phyloP scores from a whole-genome alignment of 2,888 invertebrate species.

The Drosophila monieri region DNA sequence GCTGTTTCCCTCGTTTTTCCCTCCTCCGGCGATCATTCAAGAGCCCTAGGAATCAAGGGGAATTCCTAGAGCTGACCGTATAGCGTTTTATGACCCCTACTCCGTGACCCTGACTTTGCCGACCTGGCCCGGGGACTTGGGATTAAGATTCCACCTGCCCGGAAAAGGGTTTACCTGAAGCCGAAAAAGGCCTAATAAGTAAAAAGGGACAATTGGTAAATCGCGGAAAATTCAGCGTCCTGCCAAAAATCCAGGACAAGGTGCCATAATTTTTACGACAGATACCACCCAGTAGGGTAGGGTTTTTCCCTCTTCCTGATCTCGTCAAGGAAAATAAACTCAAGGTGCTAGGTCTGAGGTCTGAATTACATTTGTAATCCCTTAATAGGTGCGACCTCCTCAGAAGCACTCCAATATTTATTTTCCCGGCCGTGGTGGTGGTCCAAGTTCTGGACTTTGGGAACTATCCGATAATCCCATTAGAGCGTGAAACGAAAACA shows the following conservation, averaged over 20 bases:
- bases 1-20: too few relatives aligned
- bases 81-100: slow-evolving; percentile 21
- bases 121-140: slow-evolving; percentile 6
- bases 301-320: slow-evolving; percentile 11
- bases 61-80: slow-evolving; percentile 49
- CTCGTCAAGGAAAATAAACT: not conserved
- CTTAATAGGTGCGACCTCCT: not conserved
- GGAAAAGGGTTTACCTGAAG: slow-evolving; percentile 29
- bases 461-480: slow-evolving; percentile 23
- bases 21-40: slow-evolving; percentile 55
- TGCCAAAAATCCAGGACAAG: slow-evolving; percentile 14
- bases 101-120: slow-evolving; percentile 31
- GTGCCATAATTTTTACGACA: slow-evolving; percentile 26
- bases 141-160: slow-evolving; percentile 36
- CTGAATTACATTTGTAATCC: slow-evolving; percentile 1
- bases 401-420: slow-evolving; percentile 6
- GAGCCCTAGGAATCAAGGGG: slow-evolving; percentile 56
- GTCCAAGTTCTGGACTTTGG: slow-evolving; percentile 25
- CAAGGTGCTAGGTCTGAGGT: not conserved
- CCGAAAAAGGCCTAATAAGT: slow-evolving; percentile 14
- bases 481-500: slow-evolving; percentile 27
- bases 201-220: slow-evolving; percentile 26
- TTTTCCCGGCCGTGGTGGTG: slow-evolving; percentile 24
- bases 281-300: not conserved
- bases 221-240: slow-evolving; percentile 14